A percentile compares a stretch with the other conserved stretches of the same genome.
Conservation (phyloP, 64 coral and sea anemone species). For the Actinia tenebrosa region DNA sequence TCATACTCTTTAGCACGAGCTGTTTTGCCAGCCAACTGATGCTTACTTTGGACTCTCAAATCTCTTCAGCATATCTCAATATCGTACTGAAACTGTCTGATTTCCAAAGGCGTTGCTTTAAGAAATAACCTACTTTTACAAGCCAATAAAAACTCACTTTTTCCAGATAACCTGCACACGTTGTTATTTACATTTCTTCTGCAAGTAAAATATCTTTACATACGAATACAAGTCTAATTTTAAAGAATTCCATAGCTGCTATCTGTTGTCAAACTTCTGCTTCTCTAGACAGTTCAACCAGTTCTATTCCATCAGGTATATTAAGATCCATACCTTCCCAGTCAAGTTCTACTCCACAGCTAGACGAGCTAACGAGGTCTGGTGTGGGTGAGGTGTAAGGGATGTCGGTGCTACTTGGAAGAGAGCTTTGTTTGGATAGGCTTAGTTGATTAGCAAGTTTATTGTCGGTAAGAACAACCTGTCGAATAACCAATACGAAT, state of each 20-base stretch:
- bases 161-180: background rate
- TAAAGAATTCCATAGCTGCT: too few species aligned
- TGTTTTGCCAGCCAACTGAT: background rate
- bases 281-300: slow-evolving; percentile 43
- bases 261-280: slow-evolving; percentile 29
- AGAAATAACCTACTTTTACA: too few species aligned
- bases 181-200: too few species aligned
- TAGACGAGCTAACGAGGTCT: slow-evolving; percentile 9
- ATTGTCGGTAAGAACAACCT: slow-evolving; percentile 11
- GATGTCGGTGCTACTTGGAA: background rate
- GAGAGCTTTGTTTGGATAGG: slow-evolving; percentile 12
- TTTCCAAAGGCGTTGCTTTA: background rate
- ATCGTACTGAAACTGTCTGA: background rate
- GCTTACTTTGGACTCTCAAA: background rate
- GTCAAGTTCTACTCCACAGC: slow-evolving; percentile 31
- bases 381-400: slow-evolving; percentile 17
- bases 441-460: background rate
- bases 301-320: slow-evolving; percentile 29
- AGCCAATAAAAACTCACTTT: background rate
- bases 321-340: slow-evolving; percentile 57
- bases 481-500: too few species aligned
- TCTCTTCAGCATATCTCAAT: background rate
- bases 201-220: too few species aligned
- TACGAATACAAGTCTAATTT: too few species aligned
- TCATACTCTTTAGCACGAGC: background rate